Conservation (phyloP, 2,888 invertebrate species). For the Heliothis peltigera region DNA sequence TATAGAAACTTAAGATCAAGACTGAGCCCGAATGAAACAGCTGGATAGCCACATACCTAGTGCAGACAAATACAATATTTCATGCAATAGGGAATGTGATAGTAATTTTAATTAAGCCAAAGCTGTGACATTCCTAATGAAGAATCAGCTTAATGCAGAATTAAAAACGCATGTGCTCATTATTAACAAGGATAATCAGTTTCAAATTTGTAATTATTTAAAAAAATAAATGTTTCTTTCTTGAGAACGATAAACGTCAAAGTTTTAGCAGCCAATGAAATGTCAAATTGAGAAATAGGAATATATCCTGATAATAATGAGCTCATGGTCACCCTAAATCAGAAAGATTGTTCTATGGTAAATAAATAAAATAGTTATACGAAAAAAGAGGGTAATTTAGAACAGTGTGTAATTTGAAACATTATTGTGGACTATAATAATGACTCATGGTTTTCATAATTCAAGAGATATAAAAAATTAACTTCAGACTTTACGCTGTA, state of each 20-base stretch:
- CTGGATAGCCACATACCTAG: conserved; percentile 52
- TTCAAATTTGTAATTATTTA: not conserved
- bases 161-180: conserved; percentile 2
- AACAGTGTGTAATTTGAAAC: conserved; percentile 39
- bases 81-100: conserved; percentile 61
- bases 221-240: too few relatives aligned
- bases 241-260: not conserved
- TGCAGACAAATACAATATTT: conserved; percentile 56
- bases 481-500: conserved; percentile 56
- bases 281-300: not conserved
- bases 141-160: conserved; percentile 11
- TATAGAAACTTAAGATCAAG: conserved; percentile 7
- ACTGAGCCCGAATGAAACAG: conserved; percentile 41
- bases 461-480: conserved; percentile 12
- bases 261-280: not conserved
- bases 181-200: not conserved
- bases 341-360: conserved; percentile 42
- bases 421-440: conserved; percentile 19
- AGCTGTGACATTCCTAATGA: conserved; percentile 18
- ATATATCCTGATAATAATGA: not conserved
- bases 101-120: conserved; percentile 50
- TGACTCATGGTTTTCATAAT: conserved; percentile 23
- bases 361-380: conserved; percentile 50
- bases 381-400: conserved; percentile 61
- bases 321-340: not conserved